A percentile compares a stretch with the other conserved stretches of the same genome.
These are phyloP conservation scores for Stigmatopora nigra DNA, from an alignment of 2,113 vertebrate genomes.

Conservation along the genomic window DNA sequence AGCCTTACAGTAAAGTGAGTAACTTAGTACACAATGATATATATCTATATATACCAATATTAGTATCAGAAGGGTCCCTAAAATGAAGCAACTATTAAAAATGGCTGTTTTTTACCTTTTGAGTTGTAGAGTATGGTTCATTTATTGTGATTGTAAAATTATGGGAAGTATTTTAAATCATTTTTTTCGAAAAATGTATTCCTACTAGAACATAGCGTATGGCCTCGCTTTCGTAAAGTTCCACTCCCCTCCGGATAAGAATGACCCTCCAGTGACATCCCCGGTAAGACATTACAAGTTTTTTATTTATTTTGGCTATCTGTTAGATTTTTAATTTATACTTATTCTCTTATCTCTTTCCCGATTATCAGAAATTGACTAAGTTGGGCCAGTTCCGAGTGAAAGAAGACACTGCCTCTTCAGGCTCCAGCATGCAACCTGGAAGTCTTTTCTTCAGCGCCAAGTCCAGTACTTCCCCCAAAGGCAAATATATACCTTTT, in stretches of 20 bases:
- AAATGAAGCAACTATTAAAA: too few relatives aligned
- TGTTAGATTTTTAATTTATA: too few relatives aligned
- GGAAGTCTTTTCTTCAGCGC: constrained; percentile 81
- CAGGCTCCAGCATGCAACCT: constrained; percentile 66
- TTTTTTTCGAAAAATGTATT: too few relatives aligned
- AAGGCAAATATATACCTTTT: too few relatives aligned
- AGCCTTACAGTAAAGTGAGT: constrained; percentile 82
- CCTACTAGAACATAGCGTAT: constrained; percentile 73
- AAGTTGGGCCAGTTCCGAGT: constrained; percentile 84
- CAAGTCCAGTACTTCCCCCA: constrained; percentile 60
- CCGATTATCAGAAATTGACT: constrained; percentile 73
- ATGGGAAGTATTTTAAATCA: too few relatives aligned
- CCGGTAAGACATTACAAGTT: constrained; percentile 65
- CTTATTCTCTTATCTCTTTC: background rate
- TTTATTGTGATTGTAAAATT: too few relatives aligned
- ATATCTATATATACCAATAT: too few relatives aligned
- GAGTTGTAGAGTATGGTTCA: too few relatives aligned
- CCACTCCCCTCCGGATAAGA: constrained; percentile 78
- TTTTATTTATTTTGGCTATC: background rate
- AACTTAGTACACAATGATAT: too few relatives aligned
- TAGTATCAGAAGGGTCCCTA: too few relatives aligned
- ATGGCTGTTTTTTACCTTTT: too few relatives aligned
- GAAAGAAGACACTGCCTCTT: constrained; percentile 75
- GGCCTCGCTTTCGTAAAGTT: constrained; percentile 82
- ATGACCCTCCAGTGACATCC: constrained; percentile 55